Conservation (phyloP, 2,888 invertebrate species). For the Bibio marci region DNA sequence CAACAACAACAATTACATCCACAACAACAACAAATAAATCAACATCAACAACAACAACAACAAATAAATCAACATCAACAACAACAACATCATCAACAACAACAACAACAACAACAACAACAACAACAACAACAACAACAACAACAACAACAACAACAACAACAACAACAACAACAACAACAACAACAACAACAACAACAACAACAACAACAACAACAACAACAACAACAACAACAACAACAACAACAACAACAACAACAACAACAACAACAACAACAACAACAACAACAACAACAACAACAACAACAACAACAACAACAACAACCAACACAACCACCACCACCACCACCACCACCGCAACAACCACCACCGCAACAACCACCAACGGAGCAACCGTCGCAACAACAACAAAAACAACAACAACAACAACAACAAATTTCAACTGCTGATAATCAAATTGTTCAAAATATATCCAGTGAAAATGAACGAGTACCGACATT, state of each 20-base stretch:
- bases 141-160: constrained; percentile 5
- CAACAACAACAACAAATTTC: too few species aligned
- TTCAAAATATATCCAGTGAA: too few species aligned
- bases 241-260: neutral
- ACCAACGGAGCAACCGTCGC: constrained; percentile 3
- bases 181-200: neutral
- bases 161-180: constrained; percentile 1
- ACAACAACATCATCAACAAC: constrained; percentile 5
- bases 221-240: too few species aligned
- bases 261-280: neutral
- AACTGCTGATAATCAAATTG: too few species aligned
- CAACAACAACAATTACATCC: constrained; percentile 10
- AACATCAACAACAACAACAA: too few species aligned
- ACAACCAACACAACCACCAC: constrained; percentile 8
- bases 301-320: constrained; percentile 13
- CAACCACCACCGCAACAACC: constrained; percentile 14
- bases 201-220: neutral
- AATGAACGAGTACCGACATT: too few species aligned
- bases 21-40: too few species aligned
- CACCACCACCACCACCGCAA: constrained; percentile 4
- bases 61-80: neutral
- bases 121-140: constrained; percentile 5
- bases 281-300: constrained; percentile 2
- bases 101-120: constrained; percentile 14
- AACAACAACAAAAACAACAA: too few species aligned